phyloP scores from a whole-genome alignment of 92 coral and sea anemone species.

The Palythoa grandis region DNA sequence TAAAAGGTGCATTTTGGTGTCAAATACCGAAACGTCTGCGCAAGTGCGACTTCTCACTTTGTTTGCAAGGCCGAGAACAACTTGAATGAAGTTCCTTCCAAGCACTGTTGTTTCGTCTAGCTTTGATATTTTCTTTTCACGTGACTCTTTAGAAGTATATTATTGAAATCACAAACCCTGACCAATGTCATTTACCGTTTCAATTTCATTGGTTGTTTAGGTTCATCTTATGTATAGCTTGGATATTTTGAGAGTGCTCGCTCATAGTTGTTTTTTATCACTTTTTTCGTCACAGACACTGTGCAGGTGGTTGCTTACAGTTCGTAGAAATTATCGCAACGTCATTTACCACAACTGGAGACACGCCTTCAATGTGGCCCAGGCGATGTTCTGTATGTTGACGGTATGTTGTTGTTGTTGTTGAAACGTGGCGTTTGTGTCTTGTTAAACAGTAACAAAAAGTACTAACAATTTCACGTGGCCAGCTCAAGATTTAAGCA shows the following conservation, averaged over 20 bases:
- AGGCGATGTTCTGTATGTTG: constrained; percentile 96
- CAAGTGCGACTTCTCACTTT: too few species aligned
- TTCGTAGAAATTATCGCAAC: constrained; percentile 93
- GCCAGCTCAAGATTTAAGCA: too few species aligned
- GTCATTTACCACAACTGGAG: constrained; percentile 99
- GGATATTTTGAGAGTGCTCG: neutral
- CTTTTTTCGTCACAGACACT: constrained; percentile 65
- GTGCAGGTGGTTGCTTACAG: constrained; percentile 94
- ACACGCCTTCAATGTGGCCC: constrained; percentile 98
- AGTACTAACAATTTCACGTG: too few species aligned
- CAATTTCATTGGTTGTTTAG: neutral
- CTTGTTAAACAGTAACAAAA: neutral
- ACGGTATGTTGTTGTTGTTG: constrained; percentile 60
- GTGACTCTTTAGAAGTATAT: too few species aligned
- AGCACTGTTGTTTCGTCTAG: too few species aligned
- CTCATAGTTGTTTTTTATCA: neutral
- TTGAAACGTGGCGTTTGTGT: neutral
- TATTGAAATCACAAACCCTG: too few species aligned
- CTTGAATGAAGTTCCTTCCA: too few species aligned
- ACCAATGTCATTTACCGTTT: neutral
- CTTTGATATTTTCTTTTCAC: too few species aligned
- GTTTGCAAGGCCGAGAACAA: too few species aligned
- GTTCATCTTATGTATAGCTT: neutral
- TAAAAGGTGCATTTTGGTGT: too few species aligned
- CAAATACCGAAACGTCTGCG: too few species aligned